A percentile compares a stretch with the other conserved stretches of the same genome.
Evolutionary conservation across 1,140 invertebrate species (phyloP).

Genomic region (Magallana ariakensis): DNA sequence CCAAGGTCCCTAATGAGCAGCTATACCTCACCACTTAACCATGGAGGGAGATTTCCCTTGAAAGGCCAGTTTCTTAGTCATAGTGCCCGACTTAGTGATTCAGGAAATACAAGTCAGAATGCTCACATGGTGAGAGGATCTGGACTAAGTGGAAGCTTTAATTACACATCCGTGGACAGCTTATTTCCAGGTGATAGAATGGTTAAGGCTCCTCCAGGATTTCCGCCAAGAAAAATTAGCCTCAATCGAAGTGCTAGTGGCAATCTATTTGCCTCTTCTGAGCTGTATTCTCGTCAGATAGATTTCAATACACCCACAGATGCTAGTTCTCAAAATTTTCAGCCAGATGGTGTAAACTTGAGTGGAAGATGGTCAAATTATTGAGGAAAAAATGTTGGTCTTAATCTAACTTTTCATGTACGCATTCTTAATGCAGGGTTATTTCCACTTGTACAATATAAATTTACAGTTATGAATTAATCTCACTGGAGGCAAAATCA

Average conservation of each 20-base stretch:
- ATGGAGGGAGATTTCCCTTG: not conserved
- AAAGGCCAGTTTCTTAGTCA: not conserved
- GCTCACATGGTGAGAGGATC: slow-evolving; percentile 16
- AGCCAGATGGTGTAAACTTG: slow-evolving; percentile 20
- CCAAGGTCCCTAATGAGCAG: slow-evolving; percentile 13
- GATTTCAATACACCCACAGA: not conserved
- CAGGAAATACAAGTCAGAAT: not conserved
- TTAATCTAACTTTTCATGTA: not conserved
- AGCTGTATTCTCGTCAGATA: not conserved
- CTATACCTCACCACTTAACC: not conserved
- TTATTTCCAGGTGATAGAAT: not conserved
- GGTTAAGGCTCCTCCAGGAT: slow-evolving; percentile 38
- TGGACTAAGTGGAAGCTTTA: slow-evolving; percentile 37
- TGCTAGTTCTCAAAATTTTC: not conserved
- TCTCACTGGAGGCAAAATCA: not conserved
- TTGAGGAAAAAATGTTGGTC: not conserved
- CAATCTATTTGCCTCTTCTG: slow-evolving; percentile 38
- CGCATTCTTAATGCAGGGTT: not conserved
- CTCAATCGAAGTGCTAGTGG: slow-evolving; percentile 20
- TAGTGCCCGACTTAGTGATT: slow-evolving; percentile 17
- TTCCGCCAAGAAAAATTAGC: slow-evolving; percentile 24
- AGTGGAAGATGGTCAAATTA: slow-evolving; percentile 12
- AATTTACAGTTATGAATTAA: not conserved
- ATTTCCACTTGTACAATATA: not conserved
- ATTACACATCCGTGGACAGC: not conserved